Base-by-base conservation (phyloP, 2,888 invertebrate species). In the Pterostichus madidus region DNA sequence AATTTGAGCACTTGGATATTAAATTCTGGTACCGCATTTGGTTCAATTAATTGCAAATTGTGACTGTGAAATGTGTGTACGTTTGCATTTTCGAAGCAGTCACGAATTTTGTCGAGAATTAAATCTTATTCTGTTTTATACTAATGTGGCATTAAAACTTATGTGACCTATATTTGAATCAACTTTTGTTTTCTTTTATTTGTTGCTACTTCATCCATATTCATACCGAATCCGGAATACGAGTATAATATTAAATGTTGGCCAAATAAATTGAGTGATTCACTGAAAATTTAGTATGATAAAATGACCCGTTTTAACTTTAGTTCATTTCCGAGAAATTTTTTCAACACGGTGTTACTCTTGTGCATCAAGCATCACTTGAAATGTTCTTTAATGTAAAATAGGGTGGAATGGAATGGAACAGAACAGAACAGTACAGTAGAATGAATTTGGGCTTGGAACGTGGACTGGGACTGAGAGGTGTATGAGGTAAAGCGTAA, bases 1-100 rank as follows among this genome's bases (percentile, higher is more conserved):
- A 84, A 85, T 85, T 85, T 84, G 81, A 84, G 84, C 85, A 84
- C 83, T 84, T 82, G 83, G 84, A 84, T 85, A 84, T 85, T 85
- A 84, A 85, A 84, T 84, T 84, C 82, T 83, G 80, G 83, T 59
- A 75, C 75, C 75, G 64, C 76, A 76, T 61, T 78, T 56, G 44
- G 81, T 84, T 83, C 84, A 83, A 84, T 83, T 84, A 83, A 83
- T 84, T 81, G 64, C 83, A 80, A 83, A 83, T 83, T 81, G 82
- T 82, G 76, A 61, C 56, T 80, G 59, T 81, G 64, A 61, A 76
- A 76, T 76, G 49, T 76, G 44, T 82, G 49, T 61, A 49, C 35
- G 17, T 44, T 46, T 61, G 6, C n/a, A 32, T n/a, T 0, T 49
- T 13, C 31, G 35, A 46, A 46, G 64, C 13, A 10, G 39, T 5